Percentiles rank a stretch among this genome's conserved stretches.
These are phyloP conservation scores for Cheilosia vulpina DNA, from an alignment of 2,888 invertebrate genomes.

Conservation along the genomic window DNA sequence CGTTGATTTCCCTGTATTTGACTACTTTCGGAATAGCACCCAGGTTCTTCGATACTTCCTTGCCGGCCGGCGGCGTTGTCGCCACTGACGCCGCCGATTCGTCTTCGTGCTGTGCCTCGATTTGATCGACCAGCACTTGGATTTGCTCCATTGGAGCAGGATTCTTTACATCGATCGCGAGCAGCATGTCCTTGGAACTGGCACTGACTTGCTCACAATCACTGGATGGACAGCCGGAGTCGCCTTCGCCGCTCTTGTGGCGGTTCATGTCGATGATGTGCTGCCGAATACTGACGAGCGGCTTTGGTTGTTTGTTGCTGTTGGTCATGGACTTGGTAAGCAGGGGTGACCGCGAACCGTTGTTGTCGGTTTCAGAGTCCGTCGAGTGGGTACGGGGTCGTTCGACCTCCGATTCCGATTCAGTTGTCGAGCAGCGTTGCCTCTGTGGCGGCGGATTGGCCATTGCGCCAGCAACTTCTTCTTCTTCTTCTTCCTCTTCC, in stretches of 20 bases:
- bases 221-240: constrained; percentile 83
- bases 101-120: constrained; percentile 77
- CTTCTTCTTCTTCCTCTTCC: constrained; percentile 44
- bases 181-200: constrained; percentile 88
- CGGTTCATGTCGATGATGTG: constrained; percentile 67
- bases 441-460: constrained; percentile 60
- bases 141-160: constrained; percentile 69
- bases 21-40: constrained; percentile 84
- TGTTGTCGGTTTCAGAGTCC: constrained; percentile 88
- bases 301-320: constrained; percentile 54
- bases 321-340: constrained; percentile 83
- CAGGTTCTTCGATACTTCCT: constrained; percentile 78
- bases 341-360: constrained; percentile 89
- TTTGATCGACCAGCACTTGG: constrained; percentile 43
- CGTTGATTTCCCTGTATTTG: constrained; percentile 81
- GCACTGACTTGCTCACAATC: constrained; percentile 87
- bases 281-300: constrained; percentile 60
- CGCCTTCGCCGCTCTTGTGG: constrained; percentile 83
- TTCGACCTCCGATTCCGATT: constrained; percentile 77
- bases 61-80: constrained; percentile 78
- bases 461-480: constrained; percentile 47
- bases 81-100: constrained; percentile 82
- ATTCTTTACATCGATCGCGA: constrained; percentile 83
- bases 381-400: constrained; percentile 83
- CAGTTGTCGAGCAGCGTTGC: constrained; percentile 75